Base-by-base conservation (phyloP, 2,113 vertebrate genomes). In the Bathybates hornii region DNA sequence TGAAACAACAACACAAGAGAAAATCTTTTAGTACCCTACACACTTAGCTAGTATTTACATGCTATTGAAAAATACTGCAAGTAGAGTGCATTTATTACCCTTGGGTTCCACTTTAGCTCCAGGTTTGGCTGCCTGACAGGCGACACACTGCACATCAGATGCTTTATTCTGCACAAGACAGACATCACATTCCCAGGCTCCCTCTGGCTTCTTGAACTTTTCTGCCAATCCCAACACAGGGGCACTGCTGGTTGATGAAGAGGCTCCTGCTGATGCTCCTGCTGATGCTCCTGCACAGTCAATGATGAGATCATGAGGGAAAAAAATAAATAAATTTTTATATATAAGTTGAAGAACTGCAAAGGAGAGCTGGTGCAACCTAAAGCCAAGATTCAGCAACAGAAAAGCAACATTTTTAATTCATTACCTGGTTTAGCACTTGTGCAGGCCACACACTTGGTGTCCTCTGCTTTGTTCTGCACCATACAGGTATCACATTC, bases 121-220 rank as follows among this genome's bases (percentile, higher is more conserved):
- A 92, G 97, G 96, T 94, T 98, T 99, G 87, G 94, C 91, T 17
- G 96, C 88, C 86, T 97, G 96, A 95, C 98, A 99, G 93, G 97
- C 96, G 85, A 98, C 96, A 96, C 98, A 99, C 92, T 97, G 95
- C 87, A 91, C 92, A 89, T 98, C 97, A 82, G 97, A 97, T 78
- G 97, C 96, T 90, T 97, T 98, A 94, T 99, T 99, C 89, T 90
- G 95, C 85, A 98, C 80, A 92, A 95, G 95, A 97, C 98, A 99
- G 82, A 96, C 94, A 0, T 96, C 94, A 95, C 98, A 99, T 7
- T 99, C 97, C 98, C 99, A 99, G 92, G 96, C 95, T 24, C 97
- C 98, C 90, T 97, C 96, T 0, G 98, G 97, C 93, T 97, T 97
- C 94, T 98, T 99, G 89, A 99, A 98, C 89, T 97, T 97, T 84